phyloP scores from a whole-genome alignment of 2,113 vertebrate genomes.

The Mastomys natalensis region DNA sequence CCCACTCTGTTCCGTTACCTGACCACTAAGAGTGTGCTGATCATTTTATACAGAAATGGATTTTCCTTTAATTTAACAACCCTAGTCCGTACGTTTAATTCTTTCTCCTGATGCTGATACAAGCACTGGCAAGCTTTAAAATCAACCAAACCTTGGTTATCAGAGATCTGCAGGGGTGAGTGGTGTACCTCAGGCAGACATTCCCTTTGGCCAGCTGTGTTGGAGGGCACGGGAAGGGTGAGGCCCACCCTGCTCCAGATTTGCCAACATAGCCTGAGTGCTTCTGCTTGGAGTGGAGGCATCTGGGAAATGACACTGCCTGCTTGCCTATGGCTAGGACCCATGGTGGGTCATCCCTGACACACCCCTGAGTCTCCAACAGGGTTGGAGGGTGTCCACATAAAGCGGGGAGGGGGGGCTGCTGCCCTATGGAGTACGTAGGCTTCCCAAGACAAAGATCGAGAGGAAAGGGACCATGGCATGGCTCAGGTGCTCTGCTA shows the following conservation, averaged over 20 bases:
- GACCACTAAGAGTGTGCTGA: not conserved
- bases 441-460: not conserved
- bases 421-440: rapidly evolving
- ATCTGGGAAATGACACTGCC: not conserved
- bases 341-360: too few relatives aligned
- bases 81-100: not conserved
- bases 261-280: not conserved
- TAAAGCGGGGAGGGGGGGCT: not conserved
- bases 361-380: not conserved
- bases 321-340: not conserved
- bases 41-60: not conserved
- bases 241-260: not conserved
- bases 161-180: too few relatives aligned
- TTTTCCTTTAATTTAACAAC: not conserved
- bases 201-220: rapidly evolving
- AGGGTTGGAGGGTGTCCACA: rapidly evolving
- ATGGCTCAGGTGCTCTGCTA: too few relatives aligned
- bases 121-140: not conserved
- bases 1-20: not conserved
- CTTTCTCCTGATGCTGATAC: not conserved
- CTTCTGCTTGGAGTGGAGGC: not conserved
- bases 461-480: not conserved
- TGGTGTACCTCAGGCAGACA: rapidly evolving
- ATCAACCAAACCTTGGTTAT: not conserved
- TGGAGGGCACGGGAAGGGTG: rapidly evolving